Evolutionary conservation across 2,113 vertebrate species (phyloP).

Genomic region (Tetrao urogallus): DNA sequence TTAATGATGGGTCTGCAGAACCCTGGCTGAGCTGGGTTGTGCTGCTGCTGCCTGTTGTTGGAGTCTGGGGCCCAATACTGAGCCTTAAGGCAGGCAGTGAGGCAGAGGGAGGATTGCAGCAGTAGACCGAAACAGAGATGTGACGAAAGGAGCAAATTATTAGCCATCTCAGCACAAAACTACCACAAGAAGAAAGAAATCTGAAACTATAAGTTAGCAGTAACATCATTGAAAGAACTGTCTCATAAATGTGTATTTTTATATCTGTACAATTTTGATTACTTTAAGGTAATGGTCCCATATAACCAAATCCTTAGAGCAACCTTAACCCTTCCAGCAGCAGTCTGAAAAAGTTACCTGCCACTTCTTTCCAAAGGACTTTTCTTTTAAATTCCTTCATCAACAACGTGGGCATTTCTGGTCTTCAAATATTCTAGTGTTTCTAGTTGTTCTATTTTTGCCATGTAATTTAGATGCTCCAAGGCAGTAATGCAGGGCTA

Average conservation of each 20-base stretch:
- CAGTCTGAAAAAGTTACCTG: neutral
- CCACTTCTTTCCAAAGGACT: neutral
- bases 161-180: neutral
- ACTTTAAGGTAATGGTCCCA: neutral
- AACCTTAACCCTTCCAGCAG: neutral
- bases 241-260: neutral
- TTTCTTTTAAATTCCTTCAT: neutral
- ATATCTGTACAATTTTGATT: neutral
- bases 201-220: neutral
- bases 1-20: neutral
- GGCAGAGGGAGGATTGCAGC: neutral
- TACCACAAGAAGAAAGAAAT: neutral
- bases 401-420: neutral
- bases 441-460: slow-evolving; percentile 40
- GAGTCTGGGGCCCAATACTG: accelerated
- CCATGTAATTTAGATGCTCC: slow-evolving; percentile 9
- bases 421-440: neutral
- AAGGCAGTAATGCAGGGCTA: neutral
- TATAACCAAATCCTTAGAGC: neutral
- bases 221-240: neutral
- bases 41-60: neutral
- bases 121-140: neutral
- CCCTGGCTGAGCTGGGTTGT: neutral
- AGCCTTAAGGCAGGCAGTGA: neutral
- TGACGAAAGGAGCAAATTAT: neutral